These are phyloP conservation scores for Amphipoea lucens DNA, from an alignment of 2,888 invertebrate genomes.

Conservation along the genomic window DNA sequence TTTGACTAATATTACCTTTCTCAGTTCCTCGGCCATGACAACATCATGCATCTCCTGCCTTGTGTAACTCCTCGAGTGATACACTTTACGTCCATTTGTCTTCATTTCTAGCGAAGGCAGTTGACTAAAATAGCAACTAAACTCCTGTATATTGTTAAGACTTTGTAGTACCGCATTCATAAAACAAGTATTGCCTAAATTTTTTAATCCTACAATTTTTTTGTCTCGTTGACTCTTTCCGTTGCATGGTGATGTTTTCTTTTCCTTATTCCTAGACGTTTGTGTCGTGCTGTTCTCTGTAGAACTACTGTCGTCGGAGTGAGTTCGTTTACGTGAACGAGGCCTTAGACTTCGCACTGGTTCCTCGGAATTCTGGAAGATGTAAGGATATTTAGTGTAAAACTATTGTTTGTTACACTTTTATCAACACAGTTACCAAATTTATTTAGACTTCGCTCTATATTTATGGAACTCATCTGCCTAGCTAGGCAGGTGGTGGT, in stretches of 20 bases:
- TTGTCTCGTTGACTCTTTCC: constrained; percentile 90
- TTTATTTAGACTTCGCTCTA: not conserved
- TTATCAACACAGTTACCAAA: not conserved
- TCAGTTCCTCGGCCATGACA: constrained; percentile 94
- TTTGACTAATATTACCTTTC: constrained; percentile 89
- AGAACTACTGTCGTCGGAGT: constrained; percentile 89
- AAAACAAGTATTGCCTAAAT: constrained; percentile 96
- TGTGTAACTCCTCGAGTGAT: constrained; percentile 91
- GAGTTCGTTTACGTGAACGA: constrained; percentile 91
- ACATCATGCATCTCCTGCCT: constrained; percentile 92
- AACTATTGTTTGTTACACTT: not conserved
- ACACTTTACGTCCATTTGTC: constrained; percentile 90
- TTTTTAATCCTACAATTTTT: constrained; percentile 93
- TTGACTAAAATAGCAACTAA: constrained; percentile 95
- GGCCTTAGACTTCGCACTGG: constrained; percentile 90
- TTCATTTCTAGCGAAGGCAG: constrained; percentile 93
- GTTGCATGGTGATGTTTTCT: constrained; percentile 80
- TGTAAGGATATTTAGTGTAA: not conserved
- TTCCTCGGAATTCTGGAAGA: constrained; percentile 85
- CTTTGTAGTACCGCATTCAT: constrained; percentile 96
- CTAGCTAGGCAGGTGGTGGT: too few relatives aligned
- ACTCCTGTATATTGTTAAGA: constrained; percentile 95
- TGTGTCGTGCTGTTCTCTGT: constrained; percentile 85
- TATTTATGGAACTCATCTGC: not conserved
- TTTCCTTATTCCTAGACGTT: constrained; percentile 77